phyloP scores from a whole-genome alignment of 2,888 invertebrate genomes.

The Synergus itoensis region DNA sequence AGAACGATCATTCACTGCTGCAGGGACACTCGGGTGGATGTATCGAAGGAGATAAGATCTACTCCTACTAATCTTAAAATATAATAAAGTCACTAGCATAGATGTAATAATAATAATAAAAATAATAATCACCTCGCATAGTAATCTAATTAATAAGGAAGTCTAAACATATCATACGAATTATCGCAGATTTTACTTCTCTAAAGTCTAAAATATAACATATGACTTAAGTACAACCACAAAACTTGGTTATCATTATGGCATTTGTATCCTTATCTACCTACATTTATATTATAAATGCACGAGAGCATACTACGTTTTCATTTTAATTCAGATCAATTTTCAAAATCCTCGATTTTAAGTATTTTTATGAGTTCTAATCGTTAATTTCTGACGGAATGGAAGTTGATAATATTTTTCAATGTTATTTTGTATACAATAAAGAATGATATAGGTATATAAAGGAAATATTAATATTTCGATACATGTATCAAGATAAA shows the following conservation, averaged over 20 bases:
- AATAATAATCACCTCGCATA: slow-evolving; percentile 10
- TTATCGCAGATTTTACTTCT: slow-evolving; percentile 55
- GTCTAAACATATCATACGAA: slow-evolving; percentile 54
- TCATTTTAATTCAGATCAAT: background rate
- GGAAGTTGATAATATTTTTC: background rate
- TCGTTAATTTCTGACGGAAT: background rate
- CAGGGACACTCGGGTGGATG: background rate
- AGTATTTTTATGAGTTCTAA: background rate
- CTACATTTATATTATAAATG: slow-evolving; percentile 40
- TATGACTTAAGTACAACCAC: slow-evolving; percentile 78
- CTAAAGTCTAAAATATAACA: slow-evolving; percentile 70
- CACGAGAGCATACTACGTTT: background rate
- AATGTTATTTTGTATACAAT: background rate
- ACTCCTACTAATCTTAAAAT: background rate
- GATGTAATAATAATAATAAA: background rate
- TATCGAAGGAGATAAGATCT: background rate
- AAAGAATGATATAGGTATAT: background rate
- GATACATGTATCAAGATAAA: background rate
- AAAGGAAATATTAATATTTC: background rate
- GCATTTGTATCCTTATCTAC: slow-evolving; percentile 74
- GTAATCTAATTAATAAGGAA: slow-evolving; percentile 48
- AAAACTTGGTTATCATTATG: slow-evolving; percentile 77
- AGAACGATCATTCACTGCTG: slow-evolving; percentile 28
- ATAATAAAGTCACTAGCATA: slow-evolving; percentile 17
- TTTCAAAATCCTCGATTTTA: background rate